phyloP scores from a whole-genome alignment of 1,140 invertebrate species.

The Agraylea sexmaculata region DNA sequence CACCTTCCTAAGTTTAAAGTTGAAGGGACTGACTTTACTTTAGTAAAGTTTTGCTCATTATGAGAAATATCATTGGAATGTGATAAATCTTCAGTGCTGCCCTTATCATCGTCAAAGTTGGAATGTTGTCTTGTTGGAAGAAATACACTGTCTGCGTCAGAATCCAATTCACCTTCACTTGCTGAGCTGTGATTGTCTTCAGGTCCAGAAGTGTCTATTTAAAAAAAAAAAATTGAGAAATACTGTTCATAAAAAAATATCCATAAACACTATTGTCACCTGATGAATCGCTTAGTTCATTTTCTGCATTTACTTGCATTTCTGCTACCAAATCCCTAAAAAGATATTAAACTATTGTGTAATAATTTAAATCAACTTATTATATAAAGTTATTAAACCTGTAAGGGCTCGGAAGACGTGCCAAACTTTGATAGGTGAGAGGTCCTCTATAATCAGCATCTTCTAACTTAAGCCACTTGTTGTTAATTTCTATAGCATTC shows the following conservation, averaged over 20 bases:
- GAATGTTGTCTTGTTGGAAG: conserved; percentile 30
- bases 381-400: conserved; percentile 31
- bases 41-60: conserved; percentile 24
- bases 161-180: conserved; percentile 37
- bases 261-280: conserved; percentile 22
- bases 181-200: conserved; percentile 36
- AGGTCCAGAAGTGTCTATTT: conserved; percentile 37
- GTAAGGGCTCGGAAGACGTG: conserved; percentile 66
- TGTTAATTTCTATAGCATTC: conserved; percentile 52
- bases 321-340: conserved; percentile 39
- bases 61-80: conserved; percentile 10
- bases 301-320: conserved; percentile 32
- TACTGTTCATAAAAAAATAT: conserved; percentile 2
- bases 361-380: conserved; percentile 8
- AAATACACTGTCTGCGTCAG: conserved; percentile 38
- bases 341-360: conserved; percentile 11
- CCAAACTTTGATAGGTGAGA: conserved; percentile 72
- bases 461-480: conserved; percentile 57
- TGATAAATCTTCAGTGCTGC: conserved; percentile 9
- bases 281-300: conserved; percentile 36
- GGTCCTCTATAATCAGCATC: conserved; percentile 76
- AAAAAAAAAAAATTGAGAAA: conserved; percentile 8
- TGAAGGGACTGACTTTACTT: conserved; percentile 30
- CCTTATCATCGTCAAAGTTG: conserved; percentile 11
- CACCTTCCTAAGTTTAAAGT: conserved; percentile 38